phyloP scores from a whole-genome alignment of 2,797 vertebrate species.

The Mormyrops boulengeri region DNA sequence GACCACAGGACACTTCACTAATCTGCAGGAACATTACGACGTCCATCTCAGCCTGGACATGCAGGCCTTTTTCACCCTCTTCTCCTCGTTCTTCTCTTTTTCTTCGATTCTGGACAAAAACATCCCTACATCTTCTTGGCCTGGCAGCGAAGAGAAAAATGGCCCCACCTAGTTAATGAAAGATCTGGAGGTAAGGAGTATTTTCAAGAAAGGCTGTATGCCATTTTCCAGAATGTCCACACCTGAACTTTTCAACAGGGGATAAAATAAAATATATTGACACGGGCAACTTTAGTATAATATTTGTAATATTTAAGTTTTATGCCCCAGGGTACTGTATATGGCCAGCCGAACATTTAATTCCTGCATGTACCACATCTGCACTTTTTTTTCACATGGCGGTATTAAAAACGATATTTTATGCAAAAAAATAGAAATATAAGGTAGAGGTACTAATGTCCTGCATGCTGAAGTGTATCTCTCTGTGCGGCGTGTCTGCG shows the following conservation, averaged over 20 bases:
- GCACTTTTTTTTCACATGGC: neutral
- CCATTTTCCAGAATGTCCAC: neutral
- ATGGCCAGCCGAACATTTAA: neutral
- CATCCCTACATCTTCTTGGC: neutral
- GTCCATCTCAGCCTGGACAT: neutral
- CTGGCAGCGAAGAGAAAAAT: neutral
- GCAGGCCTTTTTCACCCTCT: neutral
- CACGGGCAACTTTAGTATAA: neutral
- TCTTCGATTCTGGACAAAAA: neutral
- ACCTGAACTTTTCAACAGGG: neutral
- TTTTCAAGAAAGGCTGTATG: neutral
- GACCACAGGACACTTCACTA: neutral
- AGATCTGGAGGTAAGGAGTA: neutral
- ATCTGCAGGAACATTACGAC: neutral
- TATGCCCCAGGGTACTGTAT: neutral
- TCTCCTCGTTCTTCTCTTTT: neutral
- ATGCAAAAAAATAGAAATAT: neutral
- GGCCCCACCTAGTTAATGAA: neutral
- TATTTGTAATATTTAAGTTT: neutral
- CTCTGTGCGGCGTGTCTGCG: neutral
- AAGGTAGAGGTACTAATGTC: neutral
- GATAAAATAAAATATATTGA: neutral
- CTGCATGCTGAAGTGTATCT: slow-evolving; percentile 41
- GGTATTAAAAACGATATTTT: neutral
- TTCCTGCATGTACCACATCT: neutral